Evolutionary conservation across 2,888 invertebrate genomes (phyloP), one percentile per base, ranked within the genome.

Genomic region (Folsomia candida): DNA sequence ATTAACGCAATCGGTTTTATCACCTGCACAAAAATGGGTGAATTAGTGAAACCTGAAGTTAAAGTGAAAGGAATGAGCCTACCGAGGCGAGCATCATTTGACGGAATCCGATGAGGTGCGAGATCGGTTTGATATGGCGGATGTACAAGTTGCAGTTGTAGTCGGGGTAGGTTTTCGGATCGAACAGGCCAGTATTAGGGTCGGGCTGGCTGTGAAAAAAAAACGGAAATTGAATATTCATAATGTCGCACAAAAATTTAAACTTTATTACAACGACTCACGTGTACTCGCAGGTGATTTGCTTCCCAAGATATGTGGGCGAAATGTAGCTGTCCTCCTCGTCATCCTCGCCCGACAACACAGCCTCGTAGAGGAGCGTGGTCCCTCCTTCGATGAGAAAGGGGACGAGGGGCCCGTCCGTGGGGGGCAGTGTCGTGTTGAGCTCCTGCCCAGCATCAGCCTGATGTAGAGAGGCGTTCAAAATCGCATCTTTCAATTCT

Each of bases 331-430:
- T 51, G 54, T 66, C 51, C 11, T 67, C 54, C 1, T 54, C 57
- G 2, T 28, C 22, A 11, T 62, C 58, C 24, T 63, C 60, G 1
- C 65, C 69, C 1, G 78, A 72, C 9, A 78, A 63, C 26, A 47
- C 59, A 0, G 51, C 78, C 61, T 78, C 78, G 59, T 67, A 78
- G 1, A 78, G 51, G 6, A 74, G 20, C 0, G 69, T 68, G 0
- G 73, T 62, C 22, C 64, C 68, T 2, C 74, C 29, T 20, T 74
- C 71, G 1, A 78, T 29, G 2, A 76, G 51, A 27, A 73, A 74
- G 2, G 78, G 78, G 22, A 73, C 76, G 1, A 78, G 60, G 0
- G 78, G 73, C 11, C 75, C 76, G 29, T 73, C 70, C 14, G 73
- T 73, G 2, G 65, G 6, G 14, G 37, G 37, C 37, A 14, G 14